Evolutionary conservation across 1,140 invertebrate species (phyloP).

Genomic region (Gryon sp.): DNA sequence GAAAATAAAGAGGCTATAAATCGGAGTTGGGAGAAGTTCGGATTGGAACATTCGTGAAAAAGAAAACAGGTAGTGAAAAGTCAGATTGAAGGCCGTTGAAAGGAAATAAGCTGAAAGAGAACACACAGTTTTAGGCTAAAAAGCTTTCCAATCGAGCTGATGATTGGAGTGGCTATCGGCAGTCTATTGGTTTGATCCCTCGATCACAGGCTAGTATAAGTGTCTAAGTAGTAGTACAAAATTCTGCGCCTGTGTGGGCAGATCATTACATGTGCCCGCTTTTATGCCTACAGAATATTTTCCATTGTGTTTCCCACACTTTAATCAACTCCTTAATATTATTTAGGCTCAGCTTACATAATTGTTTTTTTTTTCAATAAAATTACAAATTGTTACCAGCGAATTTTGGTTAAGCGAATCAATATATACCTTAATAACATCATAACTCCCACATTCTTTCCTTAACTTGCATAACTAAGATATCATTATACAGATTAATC

Average conservation of each 20-base stretch:
- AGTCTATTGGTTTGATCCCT: slow-evolving; percentile 80
- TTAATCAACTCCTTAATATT: slow-evolving; percentile 21
- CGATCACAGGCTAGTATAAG: slow-evolving; percentile 74
- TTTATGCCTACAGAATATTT: slow-evolving; percentile 30
- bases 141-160: slow-evolving; percentile 71
- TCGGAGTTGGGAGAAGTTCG: background rate
- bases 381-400: too few relatives aligned
- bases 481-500: too few relatives aligned
- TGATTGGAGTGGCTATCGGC: slow-evolving; percentile 78
- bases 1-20: slow-evolving; percentile 1
- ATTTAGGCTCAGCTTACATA: too few relatives aligned
- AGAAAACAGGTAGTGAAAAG: slow-evolving; percentile 5
- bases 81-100: background rate
- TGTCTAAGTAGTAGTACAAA: slow-evolving; percentile 69
- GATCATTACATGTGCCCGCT: slow-evolving; percentile 41
- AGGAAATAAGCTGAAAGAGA: background rate
- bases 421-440: too few relatives aligned
- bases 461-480: too few relatives aligned
- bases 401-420: too few relatives aligned
- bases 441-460: too few relatives aligned
- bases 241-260: slow-evolving; percentile 61
- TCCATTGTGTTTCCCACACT: slow-evolving; percentile 5
- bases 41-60: background rate
- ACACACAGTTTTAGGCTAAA: background rate
- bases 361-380: too few relatives aligned